phyloP scores from a whole-genome alignment of 1,140 invertebrate genomes.

The Trichonephila clavata region DNA sequence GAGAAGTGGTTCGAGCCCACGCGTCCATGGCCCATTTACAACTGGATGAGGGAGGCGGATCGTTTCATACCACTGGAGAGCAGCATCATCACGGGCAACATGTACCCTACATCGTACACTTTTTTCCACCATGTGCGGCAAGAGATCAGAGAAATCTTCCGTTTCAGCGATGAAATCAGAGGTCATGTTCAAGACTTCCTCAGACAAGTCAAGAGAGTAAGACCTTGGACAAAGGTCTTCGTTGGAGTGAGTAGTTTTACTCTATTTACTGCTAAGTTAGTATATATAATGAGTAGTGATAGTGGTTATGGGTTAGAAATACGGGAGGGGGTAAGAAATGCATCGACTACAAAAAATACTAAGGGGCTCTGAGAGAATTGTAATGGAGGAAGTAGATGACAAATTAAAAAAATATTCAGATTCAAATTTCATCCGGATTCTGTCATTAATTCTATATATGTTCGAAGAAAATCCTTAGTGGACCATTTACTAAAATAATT shows the following conservation, averaged over 20 bases:
- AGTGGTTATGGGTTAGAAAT: too few relatives aligned
- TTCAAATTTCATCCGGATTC: too few relatives aligned
- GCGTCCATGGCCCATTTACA: not conserved
- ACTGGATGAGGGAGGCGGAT: conserved; percentile 16
- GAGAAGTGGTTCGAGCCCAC: not conserved
- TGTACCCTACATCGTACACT: conserved; percentile 64
- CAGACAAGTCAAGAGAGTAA: not conserved
- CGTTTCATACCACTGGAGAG: not conserved
- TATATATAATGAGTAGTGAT: too few relatives aligned
- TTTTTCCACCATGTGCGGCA: conserved; percentile 60
- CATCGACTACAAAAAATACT: too few relatives aligned
- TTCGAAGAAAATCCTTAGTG: too few relatives aligned
- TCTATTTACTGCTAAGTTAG: not conserved
- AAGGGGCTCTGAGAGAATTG: too few relatives aligned
- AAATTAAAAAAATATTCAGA: too few relatives aligned
- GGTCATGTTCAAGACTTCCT: not conserved
- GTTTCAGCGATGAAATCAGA: not conserved
- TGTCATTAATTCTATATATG: too few relatives aligned
- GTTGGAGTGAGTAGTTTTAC: conserved; percentile 26
- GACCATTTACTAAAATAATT: too few relatives aligned
- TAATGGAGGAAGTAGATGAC: too few relatives aligned
- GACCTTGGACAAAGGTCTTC: conserved; percentile 42
- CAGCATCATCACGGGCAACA: conserved; percentile 16
- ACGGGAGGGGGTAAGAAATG: too few relatives aligned
- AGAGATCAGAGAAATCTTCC: conserved; percentile 11